phyloP scores from a whole-genome alignment of 37 sponge, comb jelly and placozoan species.

The Crambe crambe region DNA sequence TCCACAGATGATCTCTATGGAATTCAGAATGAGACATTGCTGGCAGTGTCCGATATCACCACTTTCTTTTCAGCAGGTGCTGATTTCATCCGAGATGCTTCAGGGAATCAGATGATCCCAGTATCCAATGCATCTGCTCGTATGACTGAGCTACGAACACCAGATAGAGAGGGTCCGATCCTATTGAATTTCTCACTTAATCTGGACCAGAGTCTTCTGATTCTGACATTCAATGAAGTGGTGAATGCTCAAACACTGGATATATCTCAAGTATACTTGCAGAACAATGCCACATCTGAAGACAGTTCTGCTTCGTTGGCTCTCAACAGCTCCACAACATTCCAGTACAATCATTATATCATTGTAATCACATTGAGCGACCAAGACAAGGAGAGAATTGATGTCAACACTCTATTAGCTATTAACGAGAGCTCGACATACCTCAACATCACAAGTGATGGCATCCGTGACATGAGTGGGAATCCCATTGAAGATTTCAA shows the following conservation, averaged over 20 bases:
- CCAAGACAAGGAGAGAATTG: constrained; percentile 65
- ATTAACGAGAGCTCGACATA: constrained; percentile 67
- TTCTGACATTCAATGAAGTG: constrained; percentile 86
- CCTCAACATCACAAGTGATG: constrained; percentile 64
- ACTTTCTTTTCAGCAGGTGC: constrained; percentile 58
- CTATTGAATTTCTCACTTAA: constrained; percentile 63
- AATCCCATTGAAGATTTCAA: constrained; percentile 37
- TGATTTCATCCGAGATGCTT: constrained; percentile 60
- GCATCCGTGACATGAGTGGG: constrained; percentile 60
- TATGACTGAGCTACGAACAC: constrained; percentile 20
- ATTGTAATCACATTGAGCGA: constrained; percentile 57
- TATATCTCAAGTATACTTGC: constrained; percentile 38
- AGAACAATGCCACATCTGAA: constrained; percentile 24
- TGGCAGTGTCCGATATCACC: constrained; percentile 24
- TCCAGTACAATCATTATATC: constrained; percentile 56
- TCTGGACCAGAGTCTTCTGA: constrained; percentile 42
- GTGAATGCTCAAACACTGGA: constrained; percentile 55
- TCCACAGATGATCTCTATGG: constrained; percentile 38
- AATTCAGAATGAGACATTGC: constrained; percentile 45
- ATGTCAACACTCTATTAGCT: constrained; percentile 47
- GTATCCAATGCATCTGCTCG: constrained; percentile 15
- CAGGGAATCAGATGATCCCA: constrained; percentile 31
- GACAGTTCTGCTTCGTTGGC: constrained; percentile 34
- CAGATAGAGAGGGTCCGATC: constrained; percentile 60
- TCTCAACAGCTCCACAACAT: constrained; percentile 28